Conservation (phyloP, 2,797 vertebrate genomes). For the Acestrorhynchus altus region DNA sequence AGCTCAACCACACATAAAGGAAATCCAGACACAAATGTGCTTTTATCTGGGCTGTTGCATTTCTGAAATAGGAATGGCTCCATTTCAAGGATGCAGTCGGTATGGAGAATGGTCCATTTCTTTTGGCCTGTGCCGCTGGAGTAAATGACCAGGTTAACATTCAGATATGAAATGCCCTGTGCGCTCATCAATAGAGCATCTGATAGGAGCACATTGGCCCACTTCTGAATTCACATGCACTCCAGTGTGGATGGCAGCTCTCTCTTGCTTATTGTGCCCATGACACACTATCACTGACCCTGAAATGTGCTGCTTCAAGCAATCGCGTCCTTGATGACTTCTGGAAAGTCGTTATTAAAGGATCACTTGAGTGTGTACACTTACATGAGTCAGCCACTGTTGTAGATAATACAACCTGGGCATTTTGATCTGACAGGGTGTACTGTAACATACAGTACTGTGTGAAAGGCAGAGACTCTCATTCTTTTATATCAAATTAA, state of each 20-base stretch:
- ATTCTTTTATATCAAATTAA: too few relatives aligned
- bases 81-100: conserved; percentile 4
- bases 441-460: too few relatives aligned
- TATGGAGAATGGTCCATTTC: conserved; percentile 33
- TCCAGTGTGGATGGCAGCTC: background rate
- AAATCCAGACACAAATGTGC: conserved; percentile 54
- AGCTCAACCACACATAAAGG: conserved; percentile 44
- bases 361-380: background rate
- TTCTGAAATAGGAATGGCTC: conserved; percentile 47
- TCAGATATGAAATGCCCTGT: conserved; percentile 27
- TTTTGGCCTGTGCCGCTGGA: conserved; percentile 11
- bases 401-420: background rate
- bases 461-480: too few relatives aligned
- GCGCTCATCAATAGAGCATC: conserved; percentile 17
- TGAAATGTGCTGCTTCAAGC: background rate
- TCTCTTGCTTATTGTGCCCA: conserved; percentile 14
- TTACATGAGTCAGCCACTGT: background rate
- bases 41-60: conserved; percentile 54
- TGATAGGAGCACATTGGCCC: background rate
- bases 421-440: background rate
- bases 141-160: conserved; percentile 36
- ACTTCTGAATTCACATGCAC: conserved; percentile 9
- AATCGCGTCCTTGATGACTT: background rate
- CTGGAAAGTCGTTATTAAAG: background rate
- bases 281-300: conserved; percentile 3